Percentiles rank a stretch among this genome's conserved stretches.
Evolutionary conservation across 1,140 invertebrate species (phyloP).

Genomic region (Physella acuta): DNA sequence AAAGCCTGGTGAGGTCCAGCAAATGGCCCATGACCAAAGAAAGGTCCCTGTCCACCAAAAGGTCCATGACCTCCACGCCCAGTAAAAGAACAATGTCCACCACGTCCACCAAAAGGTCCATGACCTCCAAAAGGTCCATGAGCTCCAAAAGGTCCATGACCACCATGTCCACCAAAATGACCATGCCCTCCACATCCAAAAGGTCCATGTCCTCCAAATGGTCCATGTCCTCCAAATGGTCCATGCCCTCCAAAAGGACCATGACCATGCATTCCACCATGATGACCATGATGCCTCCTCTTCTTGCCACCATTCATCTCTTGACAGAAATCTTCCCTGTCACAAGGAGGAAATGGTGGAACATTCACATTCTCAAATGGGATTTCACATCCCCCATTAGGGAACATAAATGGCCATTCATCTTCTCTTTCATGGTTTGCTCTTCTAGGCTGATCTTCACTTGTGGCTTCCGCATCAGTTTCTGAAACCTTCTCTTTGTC

Average conservation of each 20-base stretch:
- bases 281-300: neutral
- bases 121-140: neutral
- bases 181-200: neutral
- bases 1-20: no score
- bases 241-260: neutral
- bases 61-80: neutral
- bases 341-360: neutral
- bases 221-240: neutral
- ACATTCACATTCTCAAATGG: no score
- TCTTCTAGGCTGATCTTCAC: neutral
- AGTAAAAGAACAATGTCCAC: neutral
- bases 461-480: neutral
- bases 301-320: neutral
- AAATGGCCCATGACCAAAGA: neutral
- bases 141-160: neutral
- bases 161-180: neutral
- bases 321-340: neutral
- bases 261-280: no score
- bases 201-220: neutral
- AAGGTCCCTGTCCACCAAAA: neutral
- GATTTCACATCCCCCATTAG: neutral
- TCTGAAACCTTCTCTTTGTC: neutral
- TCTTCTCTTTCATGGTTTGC: neutral
- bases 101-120: neutral
- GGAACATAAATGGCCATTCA: neutral